Evolutionary conservation across 2,113 vertebrate genomes (phyloP).

Genomic region (Serilophus lunatus): DNA sequence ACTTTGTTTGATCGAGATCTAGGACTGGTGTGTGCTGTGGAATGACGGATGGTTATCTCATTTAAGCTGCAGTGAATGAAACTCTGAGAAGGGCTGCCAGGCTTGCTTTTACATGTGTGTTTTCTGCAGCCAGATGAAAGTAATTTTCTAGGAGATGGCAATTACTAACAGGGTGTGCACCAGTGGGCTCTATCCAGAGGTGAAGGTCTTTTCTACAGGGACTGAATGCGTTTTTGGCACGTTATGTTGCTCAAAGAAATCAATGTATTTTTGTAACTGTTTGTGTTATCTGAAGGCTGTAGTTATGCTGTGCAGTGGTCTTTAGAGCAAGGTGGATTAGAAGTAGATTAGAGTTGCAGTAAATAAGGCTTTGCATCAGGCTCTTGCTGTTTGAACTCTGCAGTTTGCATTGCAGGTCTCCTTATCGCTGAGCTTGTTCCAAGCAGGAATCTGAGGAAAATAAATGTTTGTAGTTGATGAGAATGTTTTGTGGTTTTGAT

Average conservation of each 20-base stretch:
- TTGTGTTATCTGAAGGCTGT: slow-evolving; percentile 9
- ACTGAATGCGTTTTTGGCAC: slow-evolving; percentile 19
- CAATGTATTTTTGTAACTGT: neutral
- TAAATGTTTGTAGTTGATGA: neutral
- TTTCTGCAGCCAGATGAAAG: slow-evolving; percentile 55
- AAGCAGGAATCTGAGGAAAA: neutral
- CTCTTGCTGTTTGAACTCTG: slow-evolving; percentile 12
- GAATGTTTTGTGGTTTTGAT: neutral
- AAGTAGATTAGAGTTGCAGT: neutral
- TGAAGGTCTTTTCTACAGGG: slow-evolving; percentile 48
- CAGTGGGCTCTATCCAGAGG: neutral
- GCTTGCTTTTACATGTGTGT: neutral
- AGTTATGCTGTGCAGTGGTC: neutral
- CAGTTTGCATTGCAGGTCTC: neutral
- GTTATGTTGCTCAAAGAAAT: neutral
- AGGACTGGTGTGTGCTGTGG: neutral
- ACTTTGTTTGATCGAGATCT: neutral
- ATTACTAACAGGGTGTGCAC: slow-evolving; percentile 36
- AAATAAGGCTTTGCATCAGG: neutral
- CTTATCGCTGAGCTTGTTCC: neutral
- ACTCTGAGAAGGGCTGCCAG: slow-evolving; percentile 12
- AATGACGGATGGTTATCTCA: neutral
- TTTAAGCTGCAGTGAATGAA: neutral
- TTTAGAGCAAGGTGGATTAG: slow-evolving; percentile 43
- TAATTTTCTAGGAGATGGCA: slow-evolving; percentile 35